phyloP scores from a whole-genome alignment of 2,797 vertebrate genomes.

The Knipowitschia caucasica region DNA sequence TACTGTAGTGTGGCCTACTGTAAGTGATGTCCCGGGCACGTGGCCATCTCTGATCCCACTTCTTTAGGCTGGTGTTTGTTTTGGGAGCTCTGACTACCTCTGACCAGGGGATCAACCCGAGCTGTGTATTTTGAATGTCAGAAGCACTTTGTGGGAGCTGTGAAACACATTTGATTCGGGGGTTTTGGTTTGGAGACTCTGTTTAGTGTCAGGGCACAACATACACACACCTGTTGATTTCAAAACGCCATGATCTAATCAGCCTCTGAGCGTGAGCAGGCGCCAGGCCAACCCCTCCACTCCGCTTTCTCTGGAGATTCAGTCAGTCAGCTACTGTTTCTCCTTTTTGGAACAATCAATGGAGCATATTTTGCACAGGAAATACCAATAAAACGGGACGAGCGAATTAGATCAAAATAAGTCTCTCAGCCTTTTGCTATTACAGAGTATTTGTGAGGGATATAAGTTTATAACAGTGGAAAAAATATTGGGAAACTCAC shows the following conservation, averaged over 20 bases:
- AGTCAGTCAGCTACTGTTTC: slow-evolving; percentile 58
- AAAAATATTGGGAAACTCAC: slow-evolving; percentile 61
- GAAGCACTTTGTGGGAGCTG: slow-evolving; percentile 70
- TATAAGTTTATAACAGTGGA: slow-evolving; percentile 46
- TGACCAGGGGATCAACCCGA: slow-evolving; percentile 67
- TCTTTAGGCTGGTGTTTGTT: slow-evolving; percentile 71
- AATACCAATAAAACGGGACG: slow-evolving; percentile 69
- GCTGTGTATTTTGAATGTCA: slow-evolving; percentile 76
- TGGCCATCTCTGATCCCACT: slow-evolving; percentile 65
- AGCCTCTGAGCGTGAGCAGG: slow-evolving; percentile 43
- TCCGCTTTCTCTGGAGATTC: slow-evolving; percentile 49
- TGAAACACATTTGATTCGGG: slow-evolving; percentile 69
- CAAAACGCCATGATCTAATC: slow-evolving; percentile 42
- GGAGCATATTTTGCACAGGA: slow-evolving; percentile 69
- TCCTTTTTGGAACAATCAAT: slow-evolving; percentile 71
- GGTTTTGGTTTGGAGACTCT: slow-evolving; percentile 61
- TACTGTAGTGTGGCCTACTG: slow-evolving; percentile 43
- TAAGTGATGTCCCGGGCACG: slow-evolving; percentile 59
- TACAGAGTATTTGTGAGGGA: slow-evolving; percentile 43
- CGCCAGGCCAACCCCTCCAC: slow-evolving; percentile 46
- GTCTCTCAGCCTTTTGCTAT: slow-evolving; percentile 29
- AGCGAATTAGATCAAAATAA: slow-evolving; percentile 63
- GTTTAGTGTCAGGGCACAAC: slow-evolving; percentile 63
- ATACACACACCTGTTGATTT: slow-evolving; percentile 80
- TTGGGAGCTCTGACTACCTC: slow-evolving; percentile 69